Evolutionary conservation across 2,888 invertebrate species (phyloP), one percentile per base, ranked within the genome.

Genomic region (Rhingia rostrata): DNA sequence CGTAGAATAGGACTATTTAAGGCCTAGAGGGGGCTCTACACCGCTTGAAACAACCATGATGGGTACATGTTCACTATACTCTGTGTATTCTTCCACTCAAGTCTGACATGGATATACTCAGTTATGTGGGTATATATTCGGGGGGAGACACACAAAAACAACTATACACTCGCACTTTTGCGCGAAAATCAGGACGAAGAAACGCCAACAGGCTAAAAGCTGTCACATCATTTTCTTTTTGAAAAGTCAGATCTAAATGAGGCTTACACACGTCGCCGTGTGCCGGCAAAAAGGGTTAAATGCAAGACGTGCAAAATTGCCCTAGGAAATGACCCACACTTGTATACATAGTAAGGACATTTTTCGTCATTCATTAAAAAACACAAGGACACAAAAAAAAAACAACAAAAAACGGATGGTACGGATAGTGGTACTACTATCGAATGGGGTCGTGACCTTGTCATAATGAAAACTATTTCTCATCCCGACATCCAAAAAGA

Each of bases 361-460:
- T 43, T 35, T 51, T 43, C 35, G 53, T 43, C 58, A 64, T 66
- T 73, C 70, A 66, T 67, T 72, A 64, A 61, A 9, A 41, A 9
- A 22, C 10, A 3, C 22, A 43, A 4, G 41, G 7, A 22, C 54
- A 51, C 3, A 32, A 35, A 30, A 30, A 32, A 49, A 64, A 35
- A 51, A 33, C 22, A 22, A 79, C 74, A 74, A 69, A 53, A 79
- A 74, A 74, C 67, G 14, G 37, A 14, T 14, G 51, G 49, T 49
- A 12, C 12, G 14, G 49, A 4, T 22, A 10, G 54, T 45, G 35
- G 49, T 43, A 47, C 63, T 73, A 22, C 43, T 72, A 61, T 63
- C 72, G 79, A 84, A 84, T 61, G 64, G 60, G 84, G 84, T 80
- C 84, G 39, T 75, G 84, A 80, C 80, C 84, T 84, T 80, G 84